Conservation (phyloP, 2,113 vertebrate genomes). For the Nestor notabilis region DNA sequence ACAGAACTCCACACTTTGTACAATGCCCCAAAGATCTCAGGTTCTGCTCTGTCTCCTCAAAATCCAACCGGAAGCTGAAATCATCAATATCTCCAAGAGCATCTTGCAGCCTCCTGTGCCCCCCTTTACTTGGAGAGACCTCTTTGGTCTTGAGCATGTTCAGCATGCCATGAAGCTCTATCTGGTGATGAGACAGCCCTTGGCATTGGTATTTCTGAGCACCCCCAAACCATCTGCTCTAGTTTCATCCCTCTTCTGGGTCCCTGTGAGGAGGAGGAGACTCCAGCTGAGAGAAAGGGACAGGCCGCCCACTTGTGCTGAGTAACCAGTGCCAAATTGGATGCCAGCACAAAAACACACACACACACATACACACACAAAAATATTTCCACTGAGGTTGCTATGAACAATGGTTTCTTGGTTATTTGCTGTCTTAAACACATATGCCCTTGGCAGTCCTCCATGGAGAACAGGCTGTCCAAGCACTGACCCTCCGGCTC, state of each 20-base stretch:
- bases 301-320: constrained; percentile 65
- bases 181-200: constrained; percentile 51
- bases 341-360: constrained; percentile 42
- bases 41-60: not conserved
- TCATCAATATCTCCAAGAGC: not conserved
- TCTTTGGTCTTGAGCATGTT: not conserved
- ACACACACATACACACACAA: not conserved
- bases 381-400: constrained; percentile 57
- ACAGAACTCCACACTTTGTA: rapidly evolving
- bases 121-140: not conserved
- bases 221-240: constrained; percentile 66
- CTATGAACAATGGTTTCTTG: constrained; percentile 43
- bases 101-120: not conserved
- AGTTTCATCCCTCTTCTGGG: constrained; percentile 8
- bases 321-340: constrained; percentile 66
- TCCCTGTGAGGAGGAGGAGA: constrained; percentile 54
- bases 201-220: constrained; percentile 11
- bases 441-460: not conserved
- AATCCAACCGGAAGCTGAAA: not conserved
- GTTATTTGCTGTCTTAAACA: constrained; percentile 3
- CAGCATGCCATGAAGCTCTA: not conserved
- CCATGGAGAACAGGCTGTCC: not conserved
- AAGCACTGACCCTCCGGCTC: not conserved
- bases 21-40: not conserved
- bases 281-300: constrained; percentile 62